Conservation (phyloP, 2,797 vertebrate genomes). For the Sandelia bainsii region DNA sequence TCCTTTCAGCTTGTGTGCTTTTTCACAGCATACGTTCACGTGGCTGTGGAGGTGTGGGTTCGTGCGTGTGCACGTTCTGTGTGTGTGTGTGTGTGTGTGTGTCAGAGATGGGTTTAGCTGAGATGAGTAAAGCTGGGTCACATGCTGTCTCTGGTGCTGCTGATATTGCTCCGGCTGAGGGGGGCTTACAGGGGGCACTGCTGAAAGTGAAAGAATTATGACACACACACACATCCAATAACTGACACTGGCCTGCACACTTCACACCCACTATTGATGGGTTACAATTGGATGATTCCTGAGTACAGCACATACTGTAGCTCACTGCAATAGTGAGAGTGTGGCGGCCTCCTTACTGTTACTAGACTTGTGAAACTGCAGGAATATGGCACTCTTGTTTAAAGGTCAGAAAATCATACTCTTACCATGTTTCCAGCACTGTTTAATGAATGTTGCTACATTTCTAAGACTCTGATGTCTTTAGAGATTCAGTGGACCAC, state of each 20-base stretch:
- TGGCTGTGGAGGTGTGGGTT: slow-evolving; percentile 20
- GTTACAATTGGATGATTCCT: slow-evolving; percentile 45
- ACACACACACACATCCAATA: slow-evolving; percentile 49
- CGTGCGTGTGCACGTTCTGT: slow-evolving; percentile 15
- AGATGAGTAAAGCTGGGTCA: slow-evolving; percentile 79
- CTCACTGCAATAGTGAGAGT: slow-evolving; percentile 16
- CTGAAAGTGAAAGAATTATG: slow-evolving; percentile 71
- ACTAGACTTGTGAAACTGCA: background rate
- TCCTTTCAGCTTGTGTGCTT: slow-evolving; percentile 37
- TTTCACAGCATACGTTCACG: slow-evolving; percentile 14
- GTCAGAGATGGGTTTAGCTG: slow-evolving; percentile 67
- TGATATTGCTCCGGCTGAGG: slow-evolving; percentile 75
- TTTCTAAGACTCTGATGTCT: too few relatives aligned
- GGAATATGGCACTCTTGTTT: background rate
- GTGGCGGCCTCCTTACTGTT: background rate
- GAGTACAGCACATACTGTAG: slow-evolving; percentile 21
- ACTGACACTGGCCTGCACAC: slow-evolving; percentile 41
- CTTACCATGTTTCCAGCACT: too few relatives aligned
- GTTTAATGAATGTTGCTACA: too few relatives aligned
- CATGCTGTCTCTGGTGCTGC: slow-evolving; percentile 73
- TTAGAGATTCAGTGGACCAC: too few relatives aligned
- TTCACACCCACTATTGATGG: slow-evolving; percentile 27
- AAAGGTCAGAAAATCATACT: too few relatives aligned
- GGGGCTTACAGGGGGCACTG: slow-evolving; percentile 52
- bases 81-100: slow-evolving; percentile 45